Evolutionary conservation across 1,140 invertebrate genomes (phyloP).

Genomic region (Anadara kagoshimensis): DNA sequence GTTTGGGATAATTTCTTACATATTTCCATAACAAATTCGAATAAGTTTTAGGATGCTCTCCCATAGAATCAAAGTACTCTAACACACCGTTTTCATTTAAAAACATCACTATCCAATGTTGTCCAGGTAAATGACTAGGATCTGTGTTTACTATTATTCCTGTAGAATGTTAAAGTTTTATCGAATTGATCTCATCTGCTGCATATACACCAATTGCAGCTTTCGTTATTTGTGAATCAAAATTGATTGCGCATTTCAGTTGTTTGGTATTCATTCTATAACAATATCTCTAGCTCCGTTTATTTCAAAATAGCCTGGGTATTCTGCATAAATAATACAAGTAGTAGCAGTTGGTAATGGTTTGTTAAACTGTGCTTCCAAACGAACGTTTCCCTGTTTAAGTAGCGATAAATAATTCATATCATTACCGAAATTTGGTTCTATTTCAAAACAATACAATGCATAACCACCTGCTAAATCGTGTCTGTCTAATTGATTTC

Average conservation of each 20-base stretch:
- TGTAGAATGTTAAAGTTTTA: background rate
- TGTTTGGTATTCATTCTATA: slow-evolving; percentile 25
- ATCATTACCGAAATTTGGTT: slow-evolving; percentile 29
- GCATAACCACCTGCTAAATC: slow-evolving; percentile 22
- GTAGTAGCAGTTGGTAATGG: slow-evolving; percentile 20
- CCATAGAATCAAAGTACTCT: slow-evolving; percentile 34
- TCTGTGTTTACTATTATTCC: slow-evolving; percentile 20
- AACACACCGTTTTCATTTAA: background rate
- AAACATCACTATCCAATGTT: slow-evolving; percentile 35
- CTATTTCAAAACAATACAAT: slow-evolving; percentile 30
- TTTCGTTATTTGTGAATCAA: slow-evolving; percentile 5
- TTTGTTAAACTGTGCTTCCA: slow-evolving; percentile 33
- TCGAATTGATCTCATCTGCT: slow-evolving; percentile 9
- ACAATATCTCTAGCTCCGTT: slow-evolving; percentile 19
- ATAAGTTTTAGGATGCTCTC: slow-evolving; percentile 13
- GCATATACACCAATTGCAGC: slow-evolving; percentile 10
- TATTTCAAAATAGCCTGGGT: slow-evolving; percentile 18
- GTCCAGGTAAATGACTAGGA: background rate
- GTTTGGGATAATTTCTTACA: slow-evolving; percentile 4
- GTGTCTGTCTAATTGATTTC: slow-evolving; percentile 19
- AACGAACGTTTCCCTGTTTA: slow-evolving; percentile 35
- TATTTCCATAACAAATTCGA: slow-evolving; percentile 9
- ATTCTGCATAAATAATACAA: slow-evolving; percentile 17
- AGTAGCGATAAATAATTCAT: slow-evolving; percentile 23
- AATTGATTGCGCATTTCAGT: slow-evolving; percentile 5